Base-by-base conservation (phyloP, 2,797 vertebrate genomes). In the Scleropages formosus region DNA sequence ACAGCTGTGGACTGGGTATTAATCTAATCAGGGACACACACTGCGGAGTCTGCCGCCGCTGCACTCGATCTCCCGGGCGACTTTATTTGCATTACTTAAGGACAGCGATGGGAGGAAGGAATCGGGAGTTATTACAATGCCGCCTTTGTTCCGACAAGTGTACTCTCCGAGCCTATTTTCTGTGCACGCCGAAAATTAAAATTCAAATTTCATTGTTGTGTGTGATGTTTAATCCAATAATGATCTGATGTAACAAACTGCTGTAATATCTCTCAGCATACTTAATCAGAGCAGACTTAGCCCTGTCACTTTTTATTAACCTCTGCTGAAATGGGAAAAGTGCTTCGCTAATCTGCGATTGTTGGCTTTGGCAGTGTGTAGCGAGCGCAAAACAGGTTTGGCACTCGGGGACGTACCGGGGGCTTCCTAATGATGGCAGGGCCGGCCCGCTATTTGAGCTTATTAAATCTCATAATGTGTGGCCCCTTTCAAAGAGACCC, bases 291-390 rank as follows among this genome's bases (percentile, higher is more conserved):
- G 93, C 88, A 88, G 96, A 98, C 95, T 97, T 95, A 95, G 94
- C 94, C 93, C 94, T 95, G 97, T 97, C 96, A 93, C 94, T 97
- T 93, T 95, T 94, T 95, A 96, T 98, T 98, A 98, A 98, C 96
- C 95, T 96, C 95, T 93, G 93, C 92, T 94, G 95, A 96, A 97
- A 98, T 92, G 92, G 93, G 94, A 95, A 94, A 95, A 94, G 93
- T 94, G 93, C 93, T 94, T 92, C 87, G 84, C 94, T 95, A 94
- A 95, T 96, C 95, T 95, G 93, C 90, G 92, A 94, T 96, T 95
- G 95, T 96, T 94, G 94, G 91, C 89, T 93, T 93, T 94, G 95
- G 96, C 94, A 95, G 93, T 88, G 88, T 93, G 92, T 83, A 90
- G 94, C 92, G 89, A 85, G 90, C 85, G 91, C 90, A 93, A 90